Conservation (phyloP, 2,888 invertebrate species). For the Phaedon cochleariae region DNA sequence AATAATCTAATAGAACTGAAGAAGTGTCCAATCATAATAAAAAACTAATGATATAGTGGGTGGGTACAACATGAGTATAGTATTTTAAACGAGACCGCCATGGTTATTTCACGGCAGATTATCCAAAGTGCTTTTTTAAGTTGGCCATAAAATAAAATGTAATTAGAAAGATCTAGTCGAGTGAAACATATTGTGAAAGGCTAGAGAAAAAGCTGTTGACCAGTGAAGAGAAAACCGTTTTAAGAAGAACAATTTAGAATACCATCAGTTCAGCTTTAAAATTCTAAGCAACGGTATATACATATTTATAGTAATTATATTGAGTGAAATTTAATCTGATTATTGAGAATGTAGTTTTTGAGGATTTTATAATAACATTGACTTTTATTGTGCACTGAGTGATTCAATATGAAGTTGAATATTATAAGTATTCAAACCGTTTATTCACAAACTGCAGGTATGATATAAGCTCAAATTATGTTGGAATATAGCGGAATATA, state of each 20-base stretch:
- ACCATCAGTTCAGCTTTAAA: not conserved
- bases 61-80: not conserved
- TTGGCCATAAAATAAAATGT: conserved; percentile 17
- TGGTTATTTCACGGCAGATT: conserved; percentile 15
- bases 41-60: conserved; percentile 5
- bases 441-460: too few relatives aligned
- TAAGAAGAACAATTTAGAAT: not conserved
- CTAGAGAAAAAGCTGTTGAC: not conserved
- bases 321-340: too few relatives aligned
- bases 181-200: conserved; percentile 15
- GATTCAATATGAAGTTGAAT: too few relatives aligned
- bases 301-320: too few relatives aligned
- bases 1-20: too few relatives aligned
- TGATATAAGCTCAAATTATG: too few relatives aligned
- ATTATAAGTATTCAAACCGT: too few relatives aligned
- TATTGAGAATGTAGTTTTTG: too few relatives aligned
- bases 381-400: too few relatives aligned
- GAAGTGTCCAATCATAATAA: not conserved
- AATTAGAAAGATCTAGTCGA: conserved; percentile 17
- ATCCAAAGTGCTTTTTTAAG: conserved; percentile 7
- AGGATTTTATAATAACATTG: too few relatives aligned
- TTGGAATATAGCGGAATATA: too few relatives aligned
- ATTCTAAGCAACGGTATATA: too few relatives aligned
- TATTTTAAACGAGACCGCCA: conserved; percentile 4
- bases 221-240: not conserved